Base-by-base conservation (phyloP, 2,888 invertebrate genomes). In the Nasonia oneida region DNA sequence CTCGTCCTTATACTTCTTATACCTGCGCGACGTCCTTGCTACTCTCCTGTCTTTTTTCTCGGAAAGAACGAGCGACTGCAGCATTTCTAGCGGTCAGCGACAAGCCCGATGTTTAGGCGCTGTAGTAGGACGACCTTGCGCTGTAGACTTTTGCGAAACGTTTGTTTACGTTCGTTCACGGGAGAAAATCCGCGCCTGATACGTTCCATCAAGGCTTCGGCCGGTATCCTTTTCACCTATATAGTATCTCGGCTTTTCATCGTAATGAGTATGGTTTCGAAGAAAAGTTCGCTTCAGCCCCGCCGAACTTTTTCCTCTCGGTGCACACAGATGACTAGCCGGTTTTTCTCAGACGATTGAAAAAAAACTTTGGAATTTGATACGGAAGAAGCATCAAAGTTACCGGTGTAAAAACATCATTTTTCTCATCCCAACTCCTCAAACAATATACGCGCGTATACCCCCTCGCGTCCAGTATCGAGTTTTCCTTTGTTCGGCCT, bases 401-500 rank as follows among this genome's bases (percentile, higher is more conserved):
- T 39, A 39, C 39, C 39, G 39, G 0, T 39, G 39, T 42, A 42
- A 42, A 42, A 42, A 2, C 10, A 47, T 47, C 12, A 47, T 47
- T 47, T 10, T 47, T 2, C 47, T 47, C 10, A 0, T 12, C 12
- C 10, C 12, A 47, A 53, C 15, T 53, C 14, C 10, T 67, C 67
- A 0, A 67, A 67, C 67, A 67, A 67, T 67, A 29, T 12, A 4
- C 67, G 29, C n/a, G 0, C 12, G 0, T 5, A 29, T 61, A 8
- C 23, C 3, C 61, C 10, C 67, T 23, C 67, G 8, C 12, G 29
- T 67, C n/a, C 10, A 61, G 15, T 33, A 83, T 77, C 37, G 78
- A 75, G 80, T 33, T 80, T 79, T 80, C 73, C 42, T 70, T 75
- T 74, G 73, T 79, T 67, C 29, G 12, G 23, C n/a, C 64, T 23